These are phyloP conservation scores for Urocolius indicus DNA, from an alignment of 2,113 vertebrate species.

Conservation along the genomic window DNA sequence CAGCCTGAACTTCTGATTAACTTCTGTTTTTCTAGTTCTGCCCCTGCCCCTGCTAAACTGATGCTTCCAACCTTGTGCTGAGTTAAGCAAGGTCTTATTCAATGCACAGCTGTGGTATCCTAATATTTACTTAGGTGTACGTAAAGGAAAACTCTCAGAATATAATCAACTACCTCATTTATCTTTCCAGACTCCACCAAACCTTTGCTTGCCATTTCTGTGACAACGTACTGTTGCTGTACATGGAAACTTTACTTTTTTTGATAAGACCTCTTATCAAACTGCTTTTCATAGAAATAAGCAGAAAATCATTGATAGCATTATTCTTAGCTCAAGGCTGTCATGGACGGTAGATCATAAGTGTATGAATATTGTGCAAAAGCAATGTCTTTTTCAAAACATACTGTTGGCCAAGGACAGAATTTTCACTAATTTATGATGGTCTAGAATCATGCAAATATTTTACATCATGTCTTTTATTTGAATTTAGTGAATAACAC, in stretches of 20 bases:
- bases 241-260: constrained; percentile 44
- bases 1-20: not conserved
- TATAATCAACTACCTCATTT: constrained; percentile 38
- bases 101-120: constrained; percentile 21
- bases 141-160: constrained; percentile 47
- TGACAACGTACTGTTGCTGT: not conserved
- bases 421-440: not conserved
- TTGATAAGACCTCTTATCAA: constrained; percentile 59
- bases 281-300: constrained; percentile 49
- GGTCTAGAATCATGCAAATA: not conserved
- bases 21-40: not conserved
- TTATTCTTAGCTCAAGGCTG: constrained; percentile 40
- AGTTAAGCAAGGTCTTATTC: constrained; percentile 36
- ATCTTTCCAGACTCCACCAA: constrained; percentile 42
- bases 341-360: not conserved
- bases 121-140: constrained; percentile 43
- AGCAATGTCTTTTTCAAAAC: not conserved
- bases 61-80: constrained; percentile 15
- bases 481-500: not conserved
- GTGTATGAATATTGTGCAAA: not conserved
- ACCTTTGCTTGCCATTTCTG: constrained; percentile 8
- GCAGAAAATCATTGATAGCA: constrained; percentile 53
- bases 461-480: not conserved
- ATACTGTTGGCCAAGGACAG: not conserved
- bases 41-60: not conserved